A percentile compares a stretch with the other conserved stretches of the same genome.
Evolutionary conservation across 2,113 vertebrate species (phyloP).

Genomic region (Athene noctua): DNA sequence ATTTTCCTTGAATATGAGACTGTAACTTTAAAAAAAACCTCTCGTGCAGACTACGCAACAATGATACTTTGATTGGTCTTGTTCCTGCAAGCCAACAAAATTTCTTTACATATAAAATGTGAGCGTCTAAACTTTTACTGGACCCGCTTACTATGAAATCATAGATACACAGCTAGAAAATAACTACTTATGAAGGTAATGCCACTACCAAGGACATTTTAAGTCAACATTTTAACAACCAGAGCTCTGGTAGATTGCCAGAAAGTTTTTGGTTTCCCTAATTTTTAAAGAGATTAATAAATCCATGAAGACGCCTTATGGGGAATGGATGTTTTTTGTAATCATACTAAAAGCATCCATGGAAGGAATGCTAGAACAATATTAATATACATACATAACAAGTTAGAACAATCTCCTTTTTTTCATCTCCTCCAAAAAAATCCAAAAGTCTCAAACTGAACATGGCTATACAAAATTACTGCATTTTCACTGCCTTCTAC

Average conservation of each 20-base stretch:
- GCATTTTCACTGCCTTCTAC: not conserved
- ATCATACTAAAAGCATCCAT: not conserved
- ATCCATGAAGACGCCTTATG: not conserved
- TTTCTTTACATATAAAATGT: not conserved
- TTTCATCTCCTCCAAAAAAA: not conserved
- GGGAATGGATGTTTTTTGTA: not conserved
- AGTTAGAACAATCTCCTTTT: not conserved
- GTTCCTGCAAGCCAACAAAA: not conserved
- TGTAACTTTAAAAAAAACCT: not conserved
- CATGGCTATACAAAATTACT: not conserved
- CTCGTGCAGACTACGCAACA: not conserved
- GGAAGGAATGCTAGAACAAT: not conserved
- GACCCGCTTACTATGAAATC: not conserved
- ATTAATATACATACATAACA: not conserved
- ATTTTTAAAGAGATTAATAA: not conserved
- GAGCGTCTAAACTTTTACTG: not conserved
- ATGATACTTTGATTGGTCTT: not conserved
- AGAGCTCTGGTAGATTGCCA: not conserved
- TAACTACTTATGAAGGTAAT: not conserved
- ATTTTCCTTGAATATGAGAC: not conserved
- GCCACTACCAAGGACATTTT: not conserved
- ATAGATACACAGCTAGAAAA: not conserved
- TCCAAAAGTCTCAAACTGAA: not conserved
- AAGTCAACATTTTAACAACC: not conserved
- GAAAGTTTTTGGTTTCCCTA: not conserved